Conservation (phyloP, 2,888 invertebrate species). For the Caenorhabditis doughertyi region DNA sequence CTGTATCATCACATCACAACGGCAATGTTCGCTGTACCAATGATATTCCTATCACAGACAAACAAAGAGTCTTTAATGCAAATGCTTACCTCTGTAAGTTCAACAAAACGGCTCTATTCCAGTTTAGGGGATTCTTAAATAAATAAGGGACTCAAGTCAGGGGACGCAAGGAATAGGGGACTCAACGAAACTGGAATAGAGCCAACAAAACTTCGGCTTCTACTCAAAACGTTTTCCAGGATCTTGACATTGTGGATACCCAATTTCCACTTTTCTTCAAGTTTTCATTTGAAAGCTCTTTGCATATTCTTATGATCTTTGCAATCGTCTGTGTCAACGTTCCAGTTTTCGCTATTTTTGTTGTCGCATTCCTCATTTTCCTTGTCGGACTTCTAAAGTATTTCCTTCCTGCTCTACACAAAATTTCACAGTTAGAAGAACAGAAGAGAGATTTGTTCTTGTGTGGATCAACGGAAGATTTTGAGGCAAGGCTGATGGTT, state of each 20-base stretch:
- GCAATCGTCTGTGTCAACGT: conserved; percentile 63
- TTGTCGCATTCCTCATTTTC: conserved; percentile 70
- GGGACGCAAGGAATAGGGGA: too few species aligned
- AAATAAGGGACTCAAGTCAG: too few species aligned
- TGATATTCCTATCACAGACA: conserved; percentile 82
- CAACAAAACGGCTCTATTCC: neutral
- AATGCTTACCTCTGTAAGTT: conserved; percentile 71
- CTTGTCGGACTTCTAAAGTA: conserved; percentile 87
- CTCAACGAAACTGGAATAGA: too few species aligned
- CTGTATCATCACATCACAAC: conserved; percentile 79
- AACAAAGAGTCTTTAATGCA: conserved; percentile 83
- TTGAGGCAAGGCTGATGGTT: conserved; percentile 51
- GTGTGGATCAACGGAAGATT: conserved; percentile 54
- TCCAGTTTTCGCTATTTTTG: conserved; percentile 65
- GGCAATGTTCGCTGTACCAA: conserved; percentile 78
- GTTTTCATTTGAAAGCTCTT: conserved; percentile 67
- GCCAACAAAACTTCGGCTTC: too few species aligned
- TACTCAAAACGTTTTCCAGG: too few species aligned
- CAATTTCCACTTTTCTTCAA: conserved; percentile 69
- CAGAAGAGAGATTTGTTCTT: conserved; percentile 51
- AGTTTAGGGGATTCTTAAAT: too few species aligned
- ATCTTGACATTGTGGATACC: conserved; percentile 76
- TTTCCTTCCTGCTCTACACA: conserved; percentile 94
- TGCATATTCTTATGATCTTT: conserved; percentile 68
- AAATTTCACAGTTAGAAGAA: conserved; percentile 83